Conservation (phyloP, 2,113 vertebrate species). For the Callionymus lyra region DNA sequence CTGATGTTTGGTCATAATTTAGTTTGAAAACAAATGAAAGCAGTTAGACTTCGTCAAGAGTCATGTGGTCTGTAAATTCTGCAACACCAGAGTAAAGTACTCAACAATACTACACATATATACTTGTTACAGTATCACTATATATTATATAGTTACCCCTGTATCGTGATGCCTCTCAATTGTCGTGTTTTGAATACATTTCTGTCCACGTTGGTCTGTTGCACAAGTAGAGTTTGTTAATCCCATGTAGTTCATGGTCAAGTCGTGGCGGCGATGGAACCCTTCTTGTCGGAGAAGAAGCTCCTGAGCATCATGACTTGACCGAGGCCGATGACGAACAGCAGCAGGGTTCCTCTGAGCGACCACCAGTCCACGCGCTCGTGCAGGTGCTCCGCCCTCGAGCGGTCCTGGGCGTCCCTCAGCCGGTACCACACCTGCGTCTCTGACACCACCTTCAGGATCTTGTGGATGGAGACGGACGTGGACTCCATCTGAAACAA, state of each 20-base stretch:
- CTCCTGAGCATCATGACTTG: constrained; percentile 83
- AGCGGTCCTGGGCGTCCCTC: constrained; percentile 77
- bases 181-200: too few species aligned
- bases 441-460: constrained; percentile 74
- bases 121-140: too few species aligned
- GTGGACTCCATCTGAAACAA: constrained; percentile 77
- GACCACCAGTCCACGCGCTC: constrained; percentile 79
- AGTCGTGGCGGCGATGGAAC: constrained; percentile 43
- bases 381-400: constrained; percentile 73
- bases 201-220: too few species aligned
- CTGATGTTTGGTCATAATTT: too few species aligned
- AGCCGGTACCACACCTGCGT: constrained; percentile 81
- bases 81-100: too few species aligned
- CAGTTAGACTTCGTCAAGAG: too few species aligned
- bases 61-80: too few species aligned
- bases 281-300: constrained; percentile 79
- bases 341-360: constrained; percentile 69
- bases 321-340: constrained; percentile 78
- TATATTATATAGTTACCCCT: too few species aligned
- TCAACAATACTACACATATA: too few species aligned
- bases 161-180: too few species aligned
- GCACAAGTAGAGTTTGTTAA: too few species aligned
- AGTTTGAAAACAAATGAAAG: too few species aligned
- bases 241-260: constrained; percentile 26
- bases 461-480: constrained; percentile 79